A percentile compares a stretch with the other conserved stretches of the same genome.
Conservation (phyloP, 2,113 vertebrate species). For the Apteryx owenii region DNA sequence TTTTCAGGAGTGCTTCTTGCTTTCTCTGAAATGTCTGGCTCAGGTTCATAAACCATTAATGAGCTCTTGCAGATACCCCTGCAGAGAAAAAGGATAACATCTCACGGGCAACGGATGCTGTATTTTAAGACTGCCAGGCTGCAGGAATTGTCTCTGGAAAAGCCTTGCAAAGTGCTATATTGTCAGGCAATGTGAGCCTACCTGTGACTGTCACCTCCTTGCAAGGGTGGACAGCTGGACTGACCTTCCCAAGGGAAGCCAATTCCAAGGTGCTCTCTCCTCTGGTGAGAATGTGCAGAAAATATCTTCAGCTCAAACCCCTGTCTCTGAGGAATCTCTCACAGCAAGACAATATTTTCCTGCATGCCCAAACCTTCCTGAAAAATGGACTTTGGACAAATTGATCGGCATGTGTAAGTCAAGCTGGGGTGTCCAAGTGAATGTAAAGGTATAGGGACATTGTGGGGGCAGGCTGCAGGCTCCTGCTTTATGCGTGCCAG, state of each 20-base stretch:
- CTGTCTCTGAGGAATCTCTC: background rate
- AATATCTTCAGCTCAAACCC: background rate
- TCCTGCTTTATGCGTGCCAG: background rate
- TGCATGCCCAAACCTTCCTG: background rate
- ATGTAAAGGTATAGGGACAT: background rate
- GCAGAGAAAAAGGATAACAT: background rate
- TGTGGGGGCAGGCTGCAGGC: background rate
- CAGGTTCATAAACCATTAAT: background rate
- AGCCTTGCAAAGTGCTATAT: background rate
- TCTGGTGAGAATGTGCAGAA: background rate
- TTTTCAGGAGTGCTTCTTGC: background rate
- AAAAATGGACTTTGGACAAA: background rate
- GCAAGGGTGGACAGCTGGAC: background rate
- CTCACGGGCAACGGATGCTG: background rate
- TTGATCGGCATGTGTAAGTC: background rate
- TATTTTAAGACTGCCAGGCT: constrained; percentile 9
- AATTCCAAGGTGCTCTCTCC: background rate
- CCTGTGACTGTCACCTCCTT: background rate
- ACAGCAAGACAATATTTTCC: background rate
- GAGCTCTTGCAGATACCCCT: background rate
- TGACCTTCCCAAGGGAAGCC: background rate
- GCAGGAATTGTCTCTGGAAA: background rate
- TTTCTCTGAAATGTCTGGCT: background rate
- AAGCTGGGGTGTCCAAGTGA: background rate
- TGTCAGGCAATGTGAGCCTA: background rate